These are phyloP conservation scores for Ornithoptera priamus DNA, from an alignment of 2,888 invertebrate species.

Conservation along the genomic window DNA sequence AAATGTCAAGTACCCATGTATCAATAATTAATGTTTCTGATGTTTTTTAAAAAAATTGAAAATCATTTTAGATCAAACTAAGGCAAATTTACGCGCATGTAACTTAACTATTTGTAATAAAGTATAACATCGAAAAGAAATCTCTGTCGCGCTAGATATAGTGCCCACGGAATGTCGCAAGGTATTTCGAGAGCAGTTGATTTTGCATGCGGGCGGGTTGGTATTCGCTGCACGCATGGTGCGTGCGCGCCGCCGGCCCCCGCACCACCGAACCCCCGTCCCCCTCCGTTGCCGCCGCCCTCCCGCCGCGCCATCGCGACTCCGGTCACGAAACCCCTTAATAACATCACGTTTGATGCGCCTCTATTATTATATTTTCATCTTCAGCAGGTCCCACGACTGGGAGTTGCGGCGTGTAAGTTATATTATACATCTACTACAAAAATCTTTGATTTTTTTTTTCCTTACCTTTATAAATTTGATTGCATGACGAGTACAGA, in stretches of 20 bases:
- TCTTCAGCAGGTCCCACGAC: constrained; percentile 72
- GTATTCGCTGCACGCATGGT: constrained; percentile 67
- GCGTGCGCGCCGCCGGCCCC: constrained; percentile 58
- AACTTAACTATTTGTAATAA: neutral
- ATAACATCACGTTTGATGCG: constrained; percentile 81
- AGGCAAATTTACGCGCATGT: neutral
- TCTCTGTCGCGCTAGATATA: constrained; percentile 11
- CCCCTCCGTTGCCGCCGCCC: constrained; percentile 36
- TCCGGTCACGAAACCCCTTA: constrained; percentile 74
- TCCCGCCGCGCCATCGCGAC: constrained; percentile 48
- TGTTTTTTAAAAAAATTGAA: neutral
- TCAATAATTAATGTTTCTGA: too few relatives aligned
- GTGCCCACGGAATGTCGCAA: constrained; percentile 43
- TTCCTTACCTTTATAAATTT: constrained; percentile 41
- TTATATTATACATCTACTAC: constrained; percentile 45
- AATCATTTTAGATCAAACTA: neutral
- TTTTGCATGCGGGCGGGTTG: constrained; percentile 71
- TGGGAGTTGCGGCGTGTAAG: constrained; percentile 57
- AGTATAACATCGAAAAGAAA: constrained; percentile 9
- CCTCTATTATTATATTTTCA: constrained; percentile 80
- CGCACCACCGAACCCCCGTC: constrained; percentile 39
- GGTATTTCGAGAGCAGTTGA: constrained; percentile 56
- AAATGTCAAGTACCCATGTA: neutral
- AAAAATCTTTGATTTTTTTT: constrained; percentile 52
- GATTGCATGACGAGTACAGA: constrained; percentile 22